These are phyloP conservation scores for Passer domesticus DNA, from an alignment of 2,113 vertebrate species.

Conservation along the genomic window DNA sequence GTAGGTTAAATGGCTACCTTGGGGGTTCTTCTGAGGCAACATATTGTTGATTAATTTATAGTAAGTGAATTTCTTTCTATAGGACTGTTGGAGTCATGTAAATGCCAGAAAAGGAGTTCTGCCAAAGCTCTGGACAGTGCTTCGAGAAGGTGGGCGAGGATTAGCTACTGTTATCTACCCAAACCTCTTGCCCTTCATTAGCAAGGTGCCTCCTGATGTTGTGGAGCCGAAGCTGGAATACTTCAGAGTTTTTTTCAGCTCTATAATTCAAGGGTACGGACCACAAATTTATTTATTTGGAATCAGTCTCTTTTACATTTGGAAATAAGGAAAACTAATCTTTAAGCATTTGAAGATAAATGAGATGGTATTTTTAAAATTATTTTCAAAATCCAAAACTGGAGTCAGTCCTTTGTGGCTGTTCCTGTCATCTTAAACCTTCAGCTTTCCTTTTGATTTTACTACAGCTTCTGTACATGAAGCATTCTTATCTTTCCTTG, in stretches of 20 bases:
- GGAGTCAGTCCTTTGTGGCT: not conserved
- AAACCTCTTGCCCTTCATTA: slow-evolving; percentile 90
- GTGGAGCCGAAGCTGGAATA: slow-evolving; percentile 84
- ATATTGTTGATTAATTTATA: not conserved
- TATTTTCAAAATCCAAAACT: not conserved
- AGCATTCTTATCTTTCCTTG: not conserved
- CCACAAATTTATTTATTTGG: not conserved
- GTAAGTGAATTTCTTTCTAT: not conserved
- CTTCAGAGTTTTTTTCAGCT: slow-evolving; percentile 84
- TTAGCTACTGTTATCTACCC: slow-evolving; percentile 88
- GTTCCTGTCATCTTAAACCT: not conserved
- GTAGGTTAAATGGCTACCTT: not conserved
- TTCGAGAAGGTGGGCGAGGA: slow-evolving; percentile 89
- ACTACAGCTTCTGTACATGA: not conserved
- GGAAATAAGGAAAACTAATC: not conserved
- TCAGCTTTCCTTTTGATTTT: not conserved
- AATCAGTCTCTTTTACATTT: not conserved
- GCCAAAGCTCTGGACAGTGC: slow-evolving; percentile 87
- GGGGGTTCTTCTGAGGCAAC: not conserved
- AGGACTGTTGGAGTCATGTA: slow-evolving; percentile 95
- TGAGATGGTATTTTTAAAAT: not conserved
- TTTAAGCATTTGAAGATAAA: not conserved
- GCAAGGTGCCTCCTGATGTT: slow-evolving; percentile 84
- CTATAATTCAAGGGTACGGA: slow-evolving; percentile 85
- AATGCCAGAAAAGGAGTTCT: slow-evolving; percentile 90